These are phyloP conservation scores for Hydrolagus affinis DNA, from an alignment of 2,113 vertebrate genomes.

Conservation along the genomic window DNA sequence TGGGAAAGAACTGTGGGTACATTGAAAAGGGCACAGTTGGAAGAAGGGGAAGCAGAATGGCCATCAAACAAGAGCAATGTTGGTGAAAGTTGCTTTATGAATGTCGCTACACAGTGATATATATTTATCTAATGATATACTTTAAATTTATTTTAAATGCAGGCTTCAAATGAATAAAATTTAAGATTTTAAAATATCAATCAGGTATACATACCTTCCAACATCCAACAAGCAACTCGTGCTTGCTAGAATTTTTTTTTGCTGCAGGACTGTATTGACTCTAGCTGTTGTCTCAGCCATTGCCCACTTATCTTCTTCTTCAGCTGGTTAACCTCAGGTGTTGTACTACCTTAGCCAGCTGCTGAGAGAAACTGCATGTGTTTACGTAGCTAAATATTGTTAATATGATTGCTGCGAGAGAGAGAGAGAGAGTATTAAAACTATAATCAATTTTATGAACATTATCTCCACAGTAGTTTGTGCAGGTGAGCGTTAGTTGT, in stretches of 20 bases:
- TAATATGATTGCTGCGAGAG: slow-evolving; percentile 38
- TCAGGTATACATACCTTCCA: too few relatives aligned
- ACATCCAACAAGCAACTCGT: neutral
- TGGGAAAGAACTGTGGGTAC: too few relatives aligned
- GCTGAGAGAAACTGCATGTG: slow-evolving; percentile 31
- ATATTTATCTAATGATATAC: too few relatives aligned
- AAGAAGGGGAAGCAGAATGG: too few relatives aligned
- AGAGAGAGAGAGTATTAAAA: slow-evolving; percentile 42
- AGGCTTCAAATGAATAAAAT: too few relatives aligned
- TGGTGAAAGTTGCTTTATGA: too few relatives aligned
- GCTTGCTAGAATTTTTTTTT: neutral
- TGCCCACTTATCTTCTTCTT: slow-evolving; percentile 40
- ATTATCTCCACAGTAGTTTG: slow-evolving; percentile 36
- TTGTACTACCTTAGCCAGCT: slow-evolving; percentile 33
- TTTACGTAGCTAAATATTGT: slow-evolving; percentile 26
- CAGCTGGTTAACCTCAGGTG: slow-evolving; percentile 45
- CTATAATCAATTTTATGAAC: slow-evolving; percentile 40
- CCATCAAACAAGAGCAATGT: too few relatives aligned
- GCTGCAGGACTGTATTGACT: neutral
- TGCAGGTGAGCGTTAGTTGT: slow-evolving; percentile 40
- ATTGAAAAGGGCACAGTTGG: too few relatives aligned
- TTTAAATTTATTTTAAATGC: too few relatives aligned
- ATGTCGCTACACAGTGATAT: too few relatives aligned
- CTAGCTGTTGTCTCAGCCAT: neutral
- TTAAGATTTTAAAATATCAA: too few relatives aligned